A percentile compares a stretch with the other conserved stretches of the same genome.
Conservation (phyloP, 2,888 invertebrate species). For the Eupithecia dodoneata region DNA sequence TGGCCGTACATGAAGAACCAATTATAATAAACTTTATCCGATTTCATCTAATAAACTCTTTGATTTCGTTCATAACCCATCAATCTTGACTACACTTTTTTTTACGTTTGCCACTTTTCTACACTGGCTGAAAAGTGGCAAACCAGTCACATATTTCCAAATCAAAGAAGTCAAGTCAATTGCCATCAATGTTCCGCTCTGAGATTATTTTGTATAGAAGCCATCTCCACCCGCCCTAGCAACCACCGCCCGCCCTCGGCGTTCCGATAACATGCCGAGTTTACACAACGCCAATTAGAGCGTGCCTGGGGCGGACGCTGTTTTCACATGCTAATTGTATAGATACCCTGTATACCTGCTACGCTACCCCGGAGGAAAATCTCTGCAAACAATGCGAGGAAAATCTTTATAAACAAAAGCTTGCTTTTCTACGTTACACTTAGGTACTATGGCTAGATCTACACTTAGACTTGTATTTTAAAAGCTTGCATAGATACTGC, state of each 20-base stretch:
- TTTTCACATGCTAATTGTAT: conserved; percentile 54
- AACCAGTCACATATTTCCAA: too few species aligned
- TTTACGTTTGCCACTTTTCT: too few species aligned
- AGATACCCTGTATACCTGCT: conserved; percentile 24
- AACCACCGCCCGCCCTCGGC: conserved; percentile 61
- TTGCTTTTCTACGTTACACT: background rate
- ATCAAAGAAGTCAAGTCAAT: too few species aligned
- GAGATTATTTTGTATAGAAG: background rate
- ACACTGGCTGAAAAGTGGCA: too few species aligned
- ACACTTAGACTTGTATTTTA: too few species aligned
- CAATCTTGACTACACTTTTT: too few species aligned
- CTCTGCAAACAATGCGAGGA: conserved; percentile 1
- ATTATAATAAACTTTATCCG: too few species aligned
- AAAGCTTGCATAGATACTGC: conserved; percentile 43
- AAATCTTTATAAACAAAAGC: background rate
- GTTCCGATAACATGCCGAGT: conserved; percentile 77
- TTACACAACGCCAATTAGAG: conserved; percentile 83
- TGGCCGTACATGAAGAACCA: too few species aligned
- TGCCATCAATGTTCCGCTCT: background rate
- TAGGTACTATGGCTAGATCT: too few species aligned
- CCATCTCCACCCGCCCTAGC: conserved; percentile 24
- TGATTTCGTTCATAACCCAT: too few species aligned
- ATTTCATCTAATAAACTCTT: too few species aligned
- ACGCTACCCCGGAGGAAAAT: background rate
- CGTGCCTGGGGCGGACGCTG: conserved; percentile 60